A percentile compares a stretch with the other conserved stretches of the same genome.
These are phyloP conservation scores for Hofmannophila pseudospretella DNA, from an alignment of 2,888 invertebrate species.

Conservation along the genomic window DNA sequence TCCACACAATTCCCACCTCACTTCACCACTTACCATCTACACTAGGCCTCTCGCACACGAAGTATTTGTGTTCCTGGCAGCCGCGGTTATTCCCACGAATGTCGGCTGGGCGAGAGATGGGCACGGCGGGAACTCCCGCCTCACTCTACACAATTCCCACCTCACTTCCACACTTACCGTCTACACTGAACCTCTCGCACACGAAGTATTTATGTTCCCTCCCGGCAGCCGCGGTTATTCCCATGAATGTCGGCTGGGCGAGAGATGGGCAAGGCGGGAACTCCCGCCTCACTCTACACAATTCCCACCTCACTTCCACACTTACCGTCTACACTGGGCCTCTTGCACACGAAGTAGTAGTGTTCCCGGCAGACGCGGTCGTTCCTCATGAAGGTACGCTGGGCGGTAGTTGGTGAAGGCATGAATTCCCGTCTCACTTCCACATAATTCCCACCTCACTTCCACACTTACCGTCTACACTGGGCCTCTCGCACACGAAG, in stretches of 20 bases:
- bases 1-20: no score
- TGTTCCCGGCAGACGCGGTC: conserved; percentile 85
- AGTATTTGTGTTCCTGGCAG: conserved; percentile 84
- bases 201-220: conserved; percentile 86
- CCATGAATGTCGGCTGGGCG: conserved; percentile 80
- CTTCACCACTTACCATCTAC: conserved; percentile 81
- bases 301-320: no score
- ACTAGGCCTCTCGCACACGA: conserved; percentile 85
- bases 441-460: conserved; percentile 90
- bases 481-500: conserved; percentile 85
- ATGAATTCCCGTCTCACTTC: conserved; percentile 85
- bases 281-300: conserved; percentile 86
- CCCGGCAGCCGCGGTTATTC: conserved; percentile 88
- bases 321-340: conserved; percentile 81
- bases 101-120: conserved; percentile 64
- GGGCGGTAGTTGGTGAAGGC: no score
- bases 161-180: no score
- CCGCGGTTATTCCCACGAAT: conserved; percentile 90
- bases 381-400: conserved; percentile 86
- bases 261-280: conserved; percentile 78
- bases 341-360: conserved; percentile 87
- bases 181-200: conserved; percentile 83
- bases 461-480: conserved; percentile 81
- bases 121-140: conserved; percentile 81
- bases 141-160: conserved; percentile 89